A percentile compares a stretch with the other conserved stretches of the same genome.
Conservation (phyloP, 35 echinoderm and acorn worm species). For the Lytechinus variegatus region DNA sequence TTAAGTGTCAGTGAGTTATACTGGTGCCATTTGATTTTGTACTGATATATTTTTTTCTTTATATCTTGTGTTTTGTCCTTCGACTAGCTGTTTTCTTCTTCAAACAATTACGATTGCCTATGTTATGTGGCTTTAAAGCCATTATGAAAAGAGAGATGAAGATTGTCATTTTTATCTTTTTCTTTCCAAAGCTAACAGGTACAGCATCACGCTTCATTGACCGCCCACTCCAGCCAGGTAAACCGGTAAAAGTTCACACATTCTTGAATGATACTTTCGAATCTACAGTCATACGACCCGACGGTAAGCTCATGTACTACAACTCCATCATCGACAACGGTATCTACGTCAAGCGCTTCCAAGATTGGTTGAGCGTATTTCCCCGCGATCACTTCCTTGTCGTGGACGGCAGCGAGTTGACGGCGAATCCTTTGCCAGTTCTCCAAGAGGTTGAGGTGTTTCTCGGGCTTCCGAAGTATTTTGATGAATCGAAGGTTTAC, state of each 20-base stretch:
- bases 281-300: slow-evolving; percentile 67
- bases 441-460: slow-evolving; percentile 55
- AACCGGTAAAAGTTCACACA: neutral
- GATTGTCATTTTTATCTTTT: neutral
- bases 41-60: too few species aligned
- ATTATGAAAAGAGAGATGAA: too few species aligned
- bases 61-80: too few species aligned
- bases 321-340: slow-evolving; percentile 70
- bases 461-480: slow-evolving; percentile 36
- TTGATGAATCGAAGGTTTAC: slow-evolving; percentile 53
- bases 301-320: slow-evolving; percentile 55
- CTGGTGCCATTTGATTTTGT: too few species aligned
- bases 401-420: slow-evolving; percentile 65
- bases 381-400: slow-evolving; percentile 61
- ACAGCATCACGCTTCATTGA: neutral
- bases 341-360: slow-evolving; percentile 61
- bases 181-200: too few species aligned
- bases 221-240: neutral
- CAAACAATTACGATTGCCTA: too few species aligned
- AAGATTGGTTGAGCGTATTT: slow-evolving; percentile 62
- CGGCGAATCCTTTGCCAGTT: slow-evolving; percentile 43
- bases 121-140: too few species aligned
- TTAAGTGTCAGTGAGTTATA: too few species aligned
- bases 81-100: too few species aligned
- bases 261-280: slow-evolving; percentile 71